These are phyloP conservation scores for Tethea ocularis DNA, from an alignment of 2,888 invertebrate genomes.

Conservation along the genomic window DNA sequence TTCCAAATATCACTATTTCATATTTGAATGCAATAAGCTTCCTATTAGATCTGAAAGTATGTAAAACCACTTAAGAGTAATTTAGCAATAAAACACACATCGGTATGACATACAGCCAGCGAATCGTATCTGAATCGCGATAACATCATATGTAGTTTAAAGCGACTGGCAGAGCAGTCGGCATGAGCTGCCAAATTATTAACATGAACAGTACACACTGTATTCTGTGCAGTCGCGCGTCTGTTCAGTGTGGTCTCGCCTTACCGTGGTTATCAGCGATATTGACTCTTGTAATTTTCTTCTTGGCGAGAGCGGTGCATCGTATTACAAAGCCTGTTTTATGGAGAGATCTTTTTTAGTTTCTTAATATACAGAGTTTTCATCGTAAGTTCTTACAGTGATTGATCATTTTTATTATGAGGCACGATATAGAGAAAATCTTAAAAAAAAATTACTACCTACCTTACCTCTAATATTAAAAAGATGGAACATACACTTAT, in stretches of 20 bases:
- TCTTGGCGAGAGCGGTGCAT: constrained; percentile 12
- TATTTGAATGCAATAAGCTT: not conserved
- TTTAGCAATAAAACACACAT: constrained; percentile 2
- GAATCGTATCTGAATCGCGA: constrained; percentile 25
- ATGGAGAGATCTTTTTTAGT: no score
- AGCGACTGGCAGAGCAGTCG: constrained; percentile 40
- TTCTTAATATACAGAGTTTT: no score
- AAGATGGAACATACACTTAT: no score
- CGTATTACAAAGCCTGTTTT: not conserved
- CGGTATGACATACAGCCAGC: constrained; percentile 18
- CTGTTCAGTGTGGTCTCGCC: constrained; percentile 9
- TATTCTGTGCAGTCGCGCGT: not conserved
- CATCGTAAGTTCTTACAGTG: no score
- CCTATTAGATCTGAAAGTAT: not conserved
- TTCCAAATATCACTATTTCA: not conserved
- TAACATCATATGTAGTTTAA: constrained; percentile 22
- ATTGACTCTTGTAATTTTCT: constrained; percentile 46
- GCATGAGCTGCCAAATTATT: constrained; percentile 62
- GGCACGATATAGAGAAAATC: no score
- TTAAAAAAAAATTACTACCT: no score
- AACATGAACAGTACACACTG: constrained; percentile 53
- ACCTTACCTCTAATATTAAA: no score
- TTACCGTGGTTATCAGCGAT: constrained; percentile 35
- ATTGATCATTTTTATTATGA: no score
- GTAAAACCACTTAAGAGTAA: not conserved